Percentiles rank a stretch among this genome's conserved stretches.
phyloP scores from a whole-genome alignment of 2,888 invertebrate species.

The Pandemis cinnamomeana region DNA sequence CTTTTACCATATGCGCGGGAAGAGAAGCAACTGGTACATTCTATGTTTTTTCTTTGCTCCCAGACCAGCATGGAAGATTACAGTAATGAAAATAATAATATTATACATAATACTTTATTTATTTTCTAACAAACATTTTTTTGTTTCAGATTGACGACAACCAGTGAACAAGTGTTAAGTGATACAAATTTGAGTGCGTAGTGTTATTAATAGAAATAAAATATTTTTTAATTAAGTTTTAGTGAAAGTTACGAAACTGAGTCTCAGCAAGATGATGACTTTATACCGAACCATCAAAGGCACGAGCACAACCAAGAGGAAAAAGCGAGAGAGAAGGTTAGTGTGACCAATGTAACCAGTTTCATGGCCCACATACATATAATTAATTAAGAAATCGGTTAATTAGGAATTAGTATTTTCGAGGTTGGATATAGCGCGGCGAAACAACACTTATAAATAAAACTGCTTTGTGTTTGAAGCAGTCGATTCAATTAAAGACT shows the following conservation, averaged over 20 bases:
- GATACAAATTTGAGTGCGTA: constrained; percentile 19
- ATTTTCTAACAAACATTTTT: background rate
- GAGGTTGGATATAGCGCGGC: background rate
- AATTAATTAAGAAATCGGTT: constrained; percentile 18
- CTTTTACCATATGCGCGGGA: too few relatives aligned
- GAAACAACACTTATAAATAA: background rate
- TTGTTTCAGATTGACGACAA: constrained; percentile 26
- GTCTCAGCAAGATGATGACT: constrained; percentile 80
- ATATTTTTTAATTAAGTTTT: constrained; percentile 5
- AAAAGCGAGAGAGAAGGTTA: constrained; percentile 82
- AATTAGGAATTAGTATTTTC: constrained; percentile 24
- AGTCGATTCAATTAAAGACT: too few relatives aligned
- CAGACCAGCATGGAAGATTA: too few relatives aligned
- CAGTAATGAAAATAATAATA: too few relatives aligned
- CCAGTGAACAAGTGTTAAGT: constrained; percentile 13
- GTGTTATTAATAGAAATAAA: constrained; percentile 9
- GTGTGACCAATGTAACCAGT: constrained; percentile 31
- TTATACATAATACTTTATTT: too few relatives aligned
- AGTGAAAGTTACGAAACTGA: constrained; percentile 39
- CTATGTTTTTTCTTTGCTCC: too few relatives aligned
- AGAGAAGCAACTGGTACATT: too few relatives aligned
- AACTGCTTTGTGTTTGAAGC: too few relatives aligned
- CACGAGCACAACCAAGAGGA: constrained; percentile 79
- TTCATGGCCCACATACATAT: constrained; percentile 31
- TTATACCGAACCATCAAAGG: constrained; percentile 84